phyloP scores from a whole-genome alignment of 1,140 invertebrate genomes.

The Cotesia vestalis region DNA sequence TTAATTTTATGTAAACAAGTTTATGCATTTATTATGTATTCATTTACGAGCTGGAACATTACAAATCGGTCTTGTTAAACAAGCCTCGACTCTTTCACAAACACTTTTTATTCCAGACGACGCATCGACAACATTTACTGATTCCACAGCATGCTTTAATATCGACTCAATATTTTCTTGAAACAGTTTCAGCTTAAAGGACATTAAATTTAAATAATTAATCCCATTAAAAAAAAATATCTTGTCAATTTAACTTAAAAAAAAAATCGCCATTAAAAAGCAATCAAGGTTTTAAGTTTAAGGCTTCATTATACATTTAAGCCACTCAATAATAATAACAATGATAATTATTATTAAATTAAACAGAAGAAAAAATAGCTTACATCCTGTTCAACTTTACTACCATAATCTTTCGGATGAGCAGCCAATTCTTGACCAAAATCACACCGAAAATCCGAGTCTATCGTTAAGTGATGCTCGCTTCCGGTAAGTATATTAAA shows the following conservation, averaged over 20 bases:
- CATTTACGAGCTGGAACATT: constrained; percentile 36
- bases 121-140: constrained; percentile 47
- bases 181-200: constrained; percentile 42
- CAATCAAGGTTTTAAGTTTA: background rate
- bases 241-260: background rate
- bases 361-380: constrained; percentile 10
- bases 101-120: constrained; percentile 41
- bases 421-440: constrained; percentile 28
- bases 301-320: background rate
- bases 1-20: constrained; percentile 46
- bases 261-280: background rate
- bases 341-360: constrained; percentile 14
- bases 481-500: constrained; percentile 27
- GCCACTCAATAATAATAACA: background rate
- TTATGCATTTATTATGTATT: constrained; percentile 44
- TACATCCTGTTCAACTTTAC: constrained; percentile 44
- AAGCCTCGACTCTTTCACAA: constrained; percentile 47
- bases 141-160: constrained; percentile 47
- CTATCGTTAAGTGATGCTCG: constrained; percentile 9
- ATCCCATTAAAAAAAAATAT: background rate
- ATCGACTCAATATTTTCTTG: constrained; percentile 45
- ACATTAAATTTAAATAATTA: background rate
- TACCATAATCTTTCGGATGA: constrained; percentile 40
- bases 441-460: background rate
- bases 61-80: constrained; percentile 44